A percentile compares a stretch with the other conserved stretches of the same genome.
Evolutionary conservation across 2,797 vertebrate genomes (phyloP).

Genomic region (Spinibarbus caldwelli): DNA sequence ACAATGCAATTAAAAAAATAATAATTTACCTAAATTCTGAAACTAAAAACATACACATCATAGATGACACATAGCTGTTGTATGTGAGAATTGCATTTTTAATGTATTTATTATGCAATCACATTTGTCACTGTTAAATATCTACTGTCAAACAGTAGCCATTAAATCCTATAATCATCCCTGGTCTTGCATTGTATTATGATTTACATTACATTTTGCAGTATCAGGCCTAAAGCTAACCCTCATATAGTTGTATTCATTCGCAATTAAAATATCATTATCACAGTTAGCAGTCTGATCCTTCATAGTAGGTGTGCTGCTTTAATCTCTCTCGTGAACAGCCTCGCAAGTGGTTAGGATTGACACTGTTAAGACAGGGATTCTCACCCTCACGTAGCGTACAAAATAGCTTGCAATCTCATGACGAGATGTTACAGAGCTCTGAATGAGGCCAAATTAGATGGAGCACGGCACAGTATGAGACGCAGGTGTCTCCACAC

Average conservation of each 20-base stretch:
- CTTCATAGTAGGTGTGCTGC: background rate
- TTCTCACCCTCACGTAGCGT: background rate
- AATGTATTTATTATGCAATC: background rate
- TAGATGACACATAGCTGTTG: background rate
- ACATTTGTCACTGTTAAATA: background rate
- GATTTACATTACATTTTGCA: background rate
- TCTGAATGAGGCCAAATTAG: slow-evolving; percentile 21
- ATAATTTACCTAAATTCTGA: background rate
- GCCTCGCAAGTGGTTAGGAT: too few species aligned
- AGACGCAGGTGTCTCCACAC: slow-evolving; percentile 39
- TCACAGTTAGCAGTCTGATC: background rate
- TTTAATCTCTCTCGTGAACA: background rate
- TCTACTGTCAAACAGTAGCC: background rate
- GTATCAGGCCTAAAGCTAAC: background rate
- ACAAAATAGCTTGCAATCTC: background rate
- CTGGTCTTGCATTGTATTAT: background rate
- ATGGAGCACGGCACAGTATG: background rate
- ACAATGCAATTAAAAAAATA: background rate
- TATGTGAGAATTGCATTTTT: background rate
- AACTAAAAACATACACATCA: background rate
- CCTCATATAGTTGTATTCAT: background rate
- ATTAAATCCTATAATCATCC: background rate
- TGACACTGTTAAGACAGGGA: too few species aligned
- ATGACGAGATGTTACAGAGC: background rate
- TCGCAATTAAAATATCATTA: slow-evolving; percentile 1